Evolutionary conservation across 2,797 vertebrate genomes (phyloP), one percentile per base, ranked within the genome.

Genomic region (Pteropus rufus): DNA sequence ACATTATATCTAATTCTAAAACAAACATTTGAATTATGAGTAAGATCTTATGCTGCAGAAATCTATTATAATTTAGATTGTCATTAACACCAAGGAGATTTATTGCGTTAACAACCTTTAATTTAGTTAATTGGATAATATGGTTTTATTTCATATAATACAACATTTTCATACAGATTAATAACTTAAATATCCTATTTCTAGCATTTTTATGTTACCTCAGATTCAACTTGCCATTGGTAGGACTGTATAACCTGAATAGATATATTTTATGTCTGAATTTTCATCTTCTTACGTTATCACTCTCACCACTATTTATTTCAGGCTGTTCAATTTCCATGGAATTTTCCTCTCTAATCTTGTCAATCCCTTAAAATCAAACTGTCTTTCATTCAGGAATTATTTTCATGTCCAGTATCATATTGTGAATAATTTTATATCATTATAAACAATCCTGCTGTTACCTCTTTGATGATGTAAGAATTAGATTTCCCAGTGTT

Each of bases 401-500:
- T 67, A 90, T 76, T 82, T 92, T 92, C 65, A 88, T 84, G 7
- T 70, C 64, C n/a, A 46, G 0, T 11, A 52, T 94, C 65, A 91
- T 94, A 39, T 89, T 95, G 39, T 90, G 81, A 70, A 82, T 95
- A 97, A 95, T 69, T 96, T 90, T 21, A 67, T 26, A 89, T 81
- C 76, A 70, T 81, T 93, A 91, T 49, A 96, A 97, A 82, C 44
- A 96, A 21, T 41, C 29, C 24, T 39, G 58, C 24, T 76, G 24
- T 69, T 95, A 72, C 52, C 75, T 84, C 96, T 94, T 96, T 94
- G 94, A 80, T 87, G 34, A 49, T 90, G 7, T 67, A 93, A 85
- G 84, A 98, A 94, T 98, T 19, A 73, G 69, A 94, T 70, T 93
- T 95, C 93, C 82, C 92, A 56, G 29, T 76, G 49, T 95, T 97